Conservation (phyloP, 2,888 invertebrate genomes). For the Monochamus alternatus region DNA sequence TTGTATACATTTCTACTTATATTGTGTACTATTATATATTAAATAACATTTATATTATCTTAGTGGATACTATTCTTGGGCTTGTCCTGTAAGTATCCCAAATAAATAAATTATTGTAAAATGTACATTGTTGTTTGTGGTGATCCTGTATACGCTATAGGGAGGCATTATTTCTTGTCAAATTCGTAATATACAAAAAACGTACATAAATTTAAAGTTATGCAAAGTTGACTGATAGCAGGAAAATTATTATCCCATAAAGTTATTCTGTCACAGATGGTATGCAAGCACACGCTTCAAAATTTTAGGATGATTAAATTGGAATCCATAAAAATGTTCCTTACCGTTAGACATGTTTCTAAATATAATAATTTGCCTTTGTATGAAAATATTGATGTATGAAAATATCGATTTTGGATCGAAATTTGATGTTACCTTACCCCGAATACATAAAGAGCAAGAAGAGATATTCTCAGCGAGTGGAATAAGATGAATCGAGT, state of each 20-base stretch:
- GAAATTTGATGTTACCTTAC: background rate
- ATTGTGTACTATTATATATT: no score
- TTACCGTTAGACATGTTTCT: background rate
- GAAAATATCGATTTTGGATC: background rate
- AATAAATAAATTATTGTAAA: no score
- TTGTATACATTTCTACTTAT: no score
- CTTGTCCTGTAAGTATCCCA: no score
- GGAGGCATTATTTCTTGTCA: no score
- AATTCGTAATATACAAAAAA: background rate
- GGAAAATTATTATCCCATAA: no score
- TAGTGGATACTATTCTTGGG: no score
- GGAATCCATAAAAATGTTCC: background rate
- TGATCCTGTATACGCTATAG: no score
- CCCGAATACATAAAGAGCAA: background rate
- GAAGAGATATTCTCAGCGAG: background rate
- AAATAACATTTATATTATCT: no score
- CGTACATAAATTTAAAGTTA: no score
- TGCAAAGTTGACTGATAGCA: background rate
- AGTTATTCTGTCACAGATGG: no score
- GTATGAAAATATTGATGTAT: background rate
- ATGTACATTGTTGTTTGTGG: no score
- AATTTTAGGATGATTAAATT: background rate
- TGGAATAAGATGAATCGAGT: constrained; percentile 28
- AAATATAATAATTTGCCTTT: background rate
- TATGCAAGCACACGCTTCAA: background rate